Percentiles rank a stretch among this genome's conserved stretches.
Conservation (phyloP, 2,113 vertebrate genomes). For the Greenwoodochromis staneri region DNA sequence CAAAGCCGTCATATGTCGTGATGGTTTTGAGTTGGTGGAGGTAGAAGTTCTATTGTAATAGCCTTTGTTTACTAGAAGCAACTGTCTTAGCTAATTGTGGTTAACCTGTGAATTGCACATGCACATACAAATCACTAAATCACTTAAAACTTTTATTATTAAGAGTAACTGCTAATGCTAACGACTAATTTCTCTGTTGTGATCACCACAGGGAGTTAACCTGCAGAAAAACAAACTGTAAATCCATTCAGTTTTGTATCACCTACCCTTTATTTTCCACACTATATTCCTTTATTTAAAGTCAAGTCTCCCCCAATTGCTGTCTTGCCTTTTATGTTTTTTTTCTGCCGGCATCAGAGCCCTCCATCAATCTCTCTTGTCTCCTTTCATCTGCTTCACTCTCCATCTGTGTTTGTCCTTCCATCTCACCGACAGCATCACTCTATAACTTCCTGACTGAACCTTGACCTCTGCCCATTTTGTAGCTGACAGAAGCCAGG, state of each 20-base stretch:
- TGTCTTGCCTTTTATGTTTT: not conserved
- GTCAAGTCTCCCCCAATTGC: not conserved
- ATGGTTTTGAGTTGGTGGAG: not conserved
- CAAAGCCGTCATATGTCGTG: not conserved
- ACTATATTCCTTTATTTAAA: not conserved
- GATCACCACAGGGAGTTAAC: not conserved
- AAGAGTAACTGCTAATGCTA: not conserved
- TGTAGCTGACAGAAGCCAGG: conserved; percentile 53
- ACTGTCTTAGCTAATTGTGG: not conserved
- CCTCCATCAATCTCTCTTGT: conserved; percentile 35
- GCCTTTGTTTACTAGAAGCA: not conserved
- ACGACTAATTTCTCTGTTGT: not conserved
- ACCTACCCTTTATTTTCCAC: not conserved
- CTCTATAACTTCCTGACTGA: conserved; percentile 48
- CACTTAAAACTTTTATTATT: not conserved
- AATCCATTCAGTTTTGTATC: not conserved
- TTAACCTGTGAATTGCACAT: not conserved
- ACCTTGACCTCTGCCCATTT: conserved; percentile 43
- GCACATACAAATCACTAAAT: not conserved
- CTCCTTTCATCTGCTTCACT: conserved; percentile 43
- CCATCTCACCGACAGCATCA: conserved; percentile 45
- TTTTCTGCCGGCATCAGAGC: not conserved
- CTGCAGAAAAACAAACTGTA: not conserved
- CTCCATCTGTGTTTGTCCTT: conserved; percentile 44
- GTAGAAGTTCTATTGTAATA: not conserved